Conservation (phyloP, 2,113 vertebrate genomes). For the Crocuta crocuta region DNA sequence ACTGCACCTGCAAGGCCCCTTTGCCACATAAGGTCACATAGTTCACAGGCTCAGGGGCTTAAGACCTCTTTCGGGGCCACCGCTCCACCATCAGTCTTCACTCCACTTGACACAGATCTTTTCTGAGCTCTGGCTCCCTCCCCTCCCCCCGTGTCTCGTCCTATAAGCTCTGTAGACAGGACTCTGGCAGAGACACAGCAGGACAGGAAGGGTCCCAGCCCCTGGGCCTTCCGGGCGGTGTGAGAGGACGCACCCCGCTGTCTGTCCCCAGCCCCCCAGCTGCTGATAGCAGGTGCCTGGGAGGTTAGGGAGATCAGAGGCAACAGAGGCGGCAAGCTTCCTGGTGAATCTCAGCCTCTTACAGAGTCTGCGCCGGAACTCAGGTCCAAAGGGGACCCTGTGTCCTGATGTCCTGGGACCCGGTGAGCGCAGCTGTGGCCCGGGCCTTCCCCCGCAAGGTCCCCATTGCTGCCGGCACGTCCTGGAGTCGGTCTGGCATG, state of each 20-base stretch:
- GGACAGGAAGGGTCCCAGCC: background rate
- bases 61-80: no score
- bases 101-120: background rate
- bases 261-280: background rate
- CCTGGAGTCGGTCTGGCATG: background rate
- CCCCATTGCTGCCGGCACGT: background rate
- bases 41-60: background rate
- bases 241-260: background rate
- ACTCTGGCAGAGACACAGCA: background rate
- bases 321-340: rapidly evolving
- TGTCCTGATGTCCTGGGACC: background rate
- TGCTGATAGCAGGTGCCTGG: rapidly evolving
- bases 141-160: background rate
- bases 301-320: background rate
- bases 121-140: background rate
- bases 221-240: background rate
- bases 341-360: background rate
- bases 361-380: background rate
- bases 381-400: background rate
- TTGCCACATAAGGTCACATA: background rate
- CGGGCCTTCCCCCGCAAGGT: background rate
- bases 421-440: background rate
- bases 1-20: background rate
- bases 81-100: background rate
- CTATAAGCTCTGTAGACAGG: background rate